These are phyloP conservation scores for Gobius niger DNA, from an alignment of 2,113 vertebrate genomes.

Conservation along the genomic window DNA sequence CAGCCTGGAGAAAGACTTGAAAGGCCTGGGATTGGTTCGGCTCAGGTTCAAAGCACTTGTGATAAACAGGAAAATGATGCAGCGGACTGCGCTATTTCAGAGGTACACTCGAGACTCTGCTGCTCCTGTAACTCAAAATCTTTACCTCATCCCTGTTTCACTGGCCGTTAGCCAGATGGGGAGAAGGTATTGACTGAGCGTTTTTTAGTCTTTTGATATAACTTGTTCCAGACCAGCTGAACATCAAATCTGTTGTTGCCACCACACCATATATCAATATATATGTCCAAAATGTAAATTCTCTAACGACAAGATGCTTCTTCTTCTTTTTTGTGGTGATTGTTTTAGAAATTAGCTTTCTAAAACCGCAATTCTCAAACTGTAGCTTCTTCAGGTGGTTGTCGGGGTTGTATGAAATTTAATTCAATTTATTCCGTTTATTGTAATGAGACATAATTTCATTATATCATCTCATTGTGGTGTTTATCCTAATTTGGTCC, in stretches of 20 bases:
- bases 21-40: slow-evolving; percentile 21
- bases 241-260: too few species aligned
- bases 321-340: too few species aligned
- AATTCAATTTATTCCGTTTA: too few species aligned
- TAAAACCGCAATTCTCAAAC: too few species aligned
- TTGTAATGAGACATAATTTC: too few species aligned
- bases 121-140: background rate
- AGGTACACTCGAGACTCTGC: background rate
- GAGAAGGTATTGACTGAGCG: background rate
- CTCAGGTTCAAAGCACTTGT: slow-evolving; percentile 22
- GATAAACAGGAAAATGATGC: slow-evolving; percentile 2
- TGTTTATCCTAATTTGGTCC: too few species aligned
- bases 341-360: too few species aligned
- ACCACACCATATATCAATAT: background rate
- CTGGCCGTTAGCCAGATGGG: background rate
- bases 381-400: too few species aligned
- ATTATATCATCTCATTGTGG: too few species aligned
- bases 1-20: slow-evolving; percentile 24
- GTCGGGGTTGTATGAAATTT: too few species aligned
- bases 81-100: background rate
- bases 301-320: too few species aligned
- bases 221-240: background rate
- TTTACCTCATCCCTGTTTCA: background rate
- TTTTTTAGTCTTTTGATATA: background rate
- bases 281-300: background rate